Evolutionary conservation across 2,888 invertebrate genomes (phyloP).

Genomic region (Notodonta ziczac): DNA sequence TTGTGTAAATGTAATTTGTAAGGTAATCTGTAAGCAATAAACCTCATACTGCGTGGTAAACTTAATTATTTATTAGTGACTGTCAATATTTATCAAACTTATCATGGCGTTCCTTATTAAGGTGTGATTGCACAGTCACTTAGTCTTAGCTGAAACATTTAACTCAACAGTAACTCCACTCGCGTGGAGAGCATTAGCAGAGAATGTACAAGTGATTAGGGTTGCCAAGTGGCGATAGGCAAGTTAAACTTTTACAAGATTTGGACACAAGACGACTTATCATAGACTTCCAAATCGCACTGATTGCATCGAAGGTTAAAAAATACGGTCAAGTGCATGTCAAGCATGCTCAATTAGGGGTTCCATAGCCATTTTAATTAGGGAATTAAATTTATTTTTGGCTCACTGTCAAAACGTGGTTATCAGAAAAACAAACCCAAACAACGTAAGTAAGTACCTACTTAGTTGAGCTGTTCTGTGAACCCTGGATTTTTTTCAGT

Average conservation of each 20-base stretch:
- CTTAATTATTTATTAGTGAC: not conserved
- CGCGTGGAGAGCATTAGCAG: not conserved
- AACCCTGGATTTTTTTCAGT: too few relatives aligned
- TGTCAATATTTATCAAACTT: slow-evolving; percentile 4
- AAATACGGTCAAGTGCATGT: too few relatives aligned
- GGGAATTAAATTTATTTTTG: too few relatives aligned
- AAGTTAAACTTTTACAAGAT: not conserved
- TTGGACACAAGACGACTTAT: not conserved
- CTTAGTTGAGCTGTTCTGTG: too few relatives aligned
- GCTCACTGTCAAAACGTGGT: too few relatives aligned
- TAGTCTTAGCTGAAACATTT: not conserved
- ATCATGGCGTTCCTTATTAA: not conserved
- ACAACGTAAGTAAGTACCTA: too few relatives aligned
- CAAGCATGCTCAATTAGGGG: too few relatives aligned
- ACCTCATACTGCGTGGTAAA: not conserved
- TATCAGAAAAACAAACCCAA: too few relatives aligned
- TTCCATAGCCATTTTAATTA: too few relatives aligned
- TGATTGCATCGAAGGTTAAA: too few relatives aligned
- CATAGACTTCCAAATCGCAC: too few relatives aligned
- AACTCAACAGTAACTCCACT: not conserved
- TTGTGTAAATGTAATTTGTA: not conserved
- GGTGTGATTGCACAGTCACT: slow-evolving; percentile 4
- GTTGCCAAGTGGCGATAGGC: not conserved
- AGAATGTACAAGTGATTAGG: not conserved
- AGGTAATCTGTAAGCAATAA: not conserved